phyloP scores from a whole-genome alignment of 2,888 invertebrate genomes.

The Mellilla xanthometata region DNA sequence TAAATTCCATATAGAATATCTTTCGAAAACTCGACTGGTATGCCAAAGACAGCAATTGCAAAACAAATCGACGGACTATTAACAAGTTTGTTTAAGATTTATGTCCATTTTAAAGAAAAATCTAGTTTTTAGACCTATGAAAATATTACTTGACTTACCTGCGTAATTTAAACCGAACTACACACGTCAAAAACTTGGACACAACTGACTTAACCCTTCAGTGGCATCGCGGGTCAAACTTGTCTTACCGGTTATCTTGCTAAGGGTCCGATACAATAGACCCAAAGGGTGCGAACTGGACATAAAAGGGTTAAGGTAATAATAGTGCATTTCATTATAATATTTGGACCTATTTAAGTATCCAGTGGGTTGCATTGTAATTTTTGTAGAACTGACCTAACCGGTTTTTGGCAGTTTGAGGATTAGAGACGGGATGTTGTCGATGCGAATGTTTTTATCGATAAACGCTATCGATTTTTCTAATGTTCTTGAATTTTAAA shows the following conservation, averaged over 20 bases:
- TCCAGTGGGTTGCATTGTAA: slow-evolving; percentile 75
- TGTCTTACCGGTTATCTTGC: slow-evolving; percentile 81
- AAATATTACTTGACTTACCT: slow-evolving; percentile 7
- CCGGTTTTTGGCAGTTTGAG: slow-evolving; percentile 64
- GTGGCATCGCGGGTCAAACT: slow-evolving; percentile 63
- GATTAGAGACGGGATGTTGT: slow-evolving; percentile 38
- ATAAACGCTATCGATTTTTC: no score
- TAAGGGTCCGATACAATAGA: slow-evolving; percentile 58
- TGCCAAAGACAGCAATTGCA: no score
- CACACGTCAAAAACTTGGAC: slow-evolving; percentile 45
- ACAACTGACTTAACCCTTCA: slow-evolving; percentile 71
- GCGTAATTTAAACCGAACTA: slow-evolving; percentile 14
- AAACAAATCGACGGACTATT: no score
- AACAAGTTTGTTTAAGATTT: no score
- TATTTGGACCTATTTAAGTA: slow-evolving; percentile 82
- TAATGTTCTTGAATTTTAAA: no score
- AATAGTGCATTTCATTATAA: slow-evolving; percentile 74
- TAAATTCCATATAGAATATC: no score
- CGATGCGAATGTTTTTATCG: slow-evolving; percentile 23
- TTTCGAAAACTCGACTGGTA: no score
- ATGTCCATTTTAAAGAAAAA: no score
- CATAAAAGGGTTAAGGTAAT: slow-evolving; percentile 68
- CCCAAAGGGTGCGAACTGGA: slow-evolving; percentile 71
- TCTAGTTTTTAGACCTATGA: no score
- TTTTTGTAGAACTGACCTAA: slow-evolving; percentile 76